A percentile compares a stretch with the other conserved stretches of the same genome.
phyloP scores from a whole-genome alignment of 35 echinoderm and acorn worm species.

The Apostichopus californicus region DNA sequence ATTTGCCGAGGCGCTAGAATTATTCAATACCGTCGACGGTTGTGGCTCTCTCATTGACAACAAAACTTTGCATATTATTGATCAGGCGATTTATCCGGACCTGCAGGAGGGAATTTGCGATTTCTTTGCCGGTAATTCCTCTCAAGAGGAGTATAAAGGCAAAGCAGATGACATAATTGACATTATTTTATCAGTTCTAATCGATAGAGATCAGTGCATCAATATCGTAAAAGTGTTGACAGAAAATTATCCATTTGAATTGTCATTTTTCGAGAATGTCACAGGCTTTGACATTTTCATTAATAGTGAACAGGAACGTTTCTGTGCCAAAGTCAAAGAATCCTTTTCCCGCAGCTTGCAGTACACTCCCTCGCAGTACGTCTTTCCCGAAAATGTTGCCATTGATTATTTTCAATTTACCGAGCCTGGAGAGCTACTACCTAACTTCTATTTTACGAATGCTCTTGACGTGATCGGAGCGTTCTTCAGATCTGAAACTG shows the following conservation, averaged over 20 bases:
- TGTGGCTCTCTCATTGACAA: neutral
- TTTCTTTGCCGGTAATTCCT: neutral
- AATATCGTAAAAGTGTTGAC: neutral
- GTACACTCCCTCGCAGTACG: too few species aligned
- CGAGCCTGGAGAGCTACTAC: too few species aligned
- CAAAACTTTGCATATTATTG: neutral
- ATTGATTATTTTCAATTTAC: too few species aligned
- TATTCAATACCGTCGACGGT: neutral
- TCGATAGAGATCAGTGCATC: neutral
- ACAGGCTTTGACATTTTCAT: neutral
- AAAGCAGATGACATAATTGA: neutral
- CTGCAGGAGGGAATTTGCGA: neutral
- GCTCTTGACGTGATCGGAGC: too few species aligned
- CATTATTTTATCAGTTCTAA: neutral
- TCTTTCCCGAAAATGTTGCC: too few species aligned
- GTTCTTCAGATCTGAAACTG: too few species aligned
- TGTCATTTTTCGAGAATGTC: neutral
- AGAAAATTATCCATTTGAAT: neutral
- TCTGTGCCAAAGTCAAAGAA: neutral
- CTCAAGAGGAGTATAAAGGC: neutral
- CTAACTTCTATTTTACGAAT: too few species aligned
- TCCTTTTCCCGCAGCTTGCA: too few species aligned
- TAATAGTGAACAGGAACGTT: neutral
- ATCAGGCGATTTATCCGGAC: too few species aligned
- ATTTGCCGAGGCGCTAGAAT: neutral